Base-by-base conservation (phyloP, 1,140 invertebrate genomes). In the Neodiprion virginianus region DNA sequence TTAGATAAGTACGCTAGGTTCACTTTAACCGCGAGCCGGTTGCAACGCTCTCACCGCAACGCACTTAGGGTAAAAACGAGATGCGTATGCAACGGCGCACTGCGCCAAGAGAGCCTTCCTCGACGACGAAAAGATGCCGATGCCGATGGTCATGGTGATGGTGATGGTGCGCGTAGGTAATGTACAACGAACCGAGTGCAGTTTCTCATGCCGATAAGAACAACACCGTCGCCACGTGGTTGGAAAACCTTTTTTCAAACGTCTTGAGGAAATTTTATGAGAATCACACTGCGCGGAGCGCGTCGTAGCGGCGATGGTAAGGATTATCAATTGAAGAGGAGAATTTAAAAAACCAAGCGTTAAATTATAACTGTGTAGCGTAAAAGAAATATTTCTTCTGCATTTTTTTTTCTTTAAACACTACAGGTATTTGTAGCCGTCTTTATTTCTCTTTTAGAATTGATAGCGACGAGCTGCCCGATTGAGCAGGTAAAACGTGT, bases 131-230 rank as follows among this genome's bases (percentile, higher is more conserved):
- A 40, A 40, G 28, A 40, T 40, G 28, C 28, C 28, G 28, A 40
- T 40, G 28, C 28, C 28, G 28, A 40, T 40, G 28, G 28, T 40
- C 2, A 40, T 40, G 28, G 28, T 40, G 28, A 40, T 40, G 28
- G 28, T 40, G 28, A 40, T 40, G 28, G 28, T 40, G 28, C 28
- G 28, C 28, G 28, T 40, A 40, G 28, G 28, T 40, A 40, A 40
- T 40, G 28, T 17, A 17, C 53, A 12, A 17, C 53, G n/a, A 12
- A 8, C n/a, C 53, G 53, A 61, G 53, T 40, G 28, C 53, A 17
- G 53, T 61, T 40, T 61, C 53, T 61, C 53, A 61, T 61, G 53
- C 53, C 53, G 53, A 61, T 61, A 61, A 61, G 53, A 61, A 61
- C 28, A 40, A 40, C 28, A 61, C 53, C 53, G 53, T 17, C 28